Evolutionary conservation across 2,888 invertebrate genomes (phyloP).

Genomic region (Dicyrtoma fusca): DNA sequence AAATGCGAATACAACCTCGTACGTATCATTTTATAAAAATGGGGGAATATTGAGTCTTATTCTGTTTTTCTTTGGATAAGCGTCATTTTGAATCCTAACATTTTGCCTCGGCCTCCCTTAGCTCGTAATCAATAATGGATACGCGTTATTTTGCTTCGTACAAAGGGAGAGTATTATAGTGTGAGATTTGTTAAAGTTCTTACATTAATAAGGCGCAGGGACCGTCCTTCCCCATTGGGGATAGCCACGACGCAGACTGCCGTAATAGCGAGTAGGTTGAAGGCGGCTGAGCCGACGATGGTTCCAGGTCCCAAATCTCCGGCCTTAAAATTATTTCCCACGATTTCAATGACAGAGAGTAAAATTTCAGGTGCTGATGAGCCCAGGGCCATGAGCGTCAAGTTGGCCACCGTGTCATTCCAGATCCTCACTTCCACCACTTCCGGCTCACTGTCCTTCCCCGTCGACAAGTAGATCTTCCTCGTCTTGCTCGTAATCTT

Average conservation of each 20-base stretch:
- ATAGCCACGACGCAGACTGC: slow-evolving; percentile 64
- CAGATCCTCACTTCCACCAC: slow-evolving; percentile 61
- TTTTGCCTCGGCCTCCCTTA: background rate
- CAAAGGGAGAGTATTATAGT: no score
- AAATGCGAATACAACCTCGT: no score
- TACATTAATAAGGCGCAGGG: slow-evolving; percentile 62
- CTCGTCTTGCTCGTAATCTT: slow-evolving; percentile 64
- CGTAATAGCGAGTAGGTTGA: slow-evolving; percentile 64
- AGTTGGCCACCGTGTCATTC: slow-evolving; percentile 66
- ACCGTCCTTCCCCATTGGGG: slow-evolving; percentile 60
- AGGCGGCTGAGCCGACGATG: slow-evolving; percentile 66
- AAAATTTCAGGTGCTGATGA: slow-evolving; percentile 66
- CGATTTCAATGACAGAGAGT: slow-evolving; percentile 63
- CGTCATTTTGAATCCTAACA: no score
- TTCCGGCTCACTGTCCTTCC: slow-evolving; percentile 60
- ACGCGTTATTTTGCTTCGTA: no score
- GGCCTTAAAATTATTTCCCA: slow-evolving; percentile 60
- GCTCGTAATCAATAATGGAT: no score
- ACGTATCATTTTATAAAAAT: no score
- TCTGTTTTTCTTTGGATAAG: no score
- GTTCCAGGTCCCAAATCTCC: slow-evolving; percentile 65
- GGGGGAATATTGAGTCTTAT: no score
- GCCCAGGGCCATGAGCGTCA: slow-evolving; percentile 66
- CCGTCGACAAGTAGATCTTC: slow-evolving; percentile 57
- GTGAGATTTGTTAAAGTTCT: background rate